A percentile compares a stretch with the other conserved stretches of the same genome.
phyloP scores from a whole-genome alignment of 2,888 invertebrate species.

The Globia sparganii region DNA sequence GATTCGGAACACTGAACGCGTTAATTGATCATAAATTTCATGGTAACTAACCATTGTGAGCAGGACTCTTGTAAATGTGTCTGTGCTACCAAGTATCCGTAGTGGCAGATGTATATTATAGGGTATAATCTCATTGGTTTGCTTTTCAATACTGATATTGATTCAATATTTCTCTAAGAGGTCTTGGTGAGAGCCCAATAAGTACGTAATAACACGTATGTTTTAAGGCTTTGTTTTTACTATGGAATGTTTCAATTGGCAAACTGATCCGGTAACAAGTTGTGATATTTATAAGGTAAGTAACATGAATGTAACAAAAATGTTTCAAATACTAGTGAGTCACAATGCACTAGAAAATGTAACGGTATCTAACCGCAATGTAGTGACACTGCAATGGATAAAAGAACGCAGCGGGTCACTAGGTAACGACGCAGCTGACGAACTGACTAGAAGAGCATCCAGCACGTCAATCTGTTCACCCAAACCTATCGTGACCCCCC shows the following conservation, averaged over 20 bases:
- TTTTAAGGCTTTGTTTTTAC: background rate
- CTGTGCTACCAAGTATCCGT: constrained; percentile 30
- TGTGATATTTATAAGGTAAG: background rate
- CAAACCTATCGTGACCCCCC: background rate
- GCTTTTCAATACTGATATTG: constrained; percentile 22
- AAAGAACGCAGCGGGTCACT: background rate
- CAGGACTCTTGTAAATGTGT: constrained; percentile 51
- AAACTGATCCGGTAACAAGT: background rate
- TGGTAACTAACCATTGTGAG: constrained; percentile 59
- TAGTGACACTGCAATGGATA: background rate
- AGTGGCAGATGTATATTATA: constrained; percentile 32
- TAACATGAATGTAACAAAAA: background rate
- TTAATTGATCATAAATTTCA: constrained; percentile 60
- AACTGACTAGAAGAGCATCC: background rate
- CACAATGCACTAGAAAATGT: background rate
- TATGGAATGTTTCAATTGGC: background rate
- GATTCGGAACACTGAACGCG: constrained; percentile 45
- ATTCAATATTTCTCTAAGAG: constrained; percentile 26
- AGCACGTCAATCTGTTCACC: background rate
- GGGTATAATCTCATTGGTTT: constrained; percentile 34
- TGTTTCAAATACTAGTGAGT: background rate
- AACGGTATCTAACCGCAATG: background rate
- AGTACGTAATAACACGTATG: background rate
- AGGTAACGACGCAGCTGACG: too few relatives aligned
- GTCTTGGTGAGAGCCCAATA: background rate